Percentiles rank a stretch among this genome's conserved stretches.
These are phyloP conservation scores for Propithecus perrieri DNA, from an alignment of 2,797 vertebrate genomes.

Conservation along the genomic window DNA sequence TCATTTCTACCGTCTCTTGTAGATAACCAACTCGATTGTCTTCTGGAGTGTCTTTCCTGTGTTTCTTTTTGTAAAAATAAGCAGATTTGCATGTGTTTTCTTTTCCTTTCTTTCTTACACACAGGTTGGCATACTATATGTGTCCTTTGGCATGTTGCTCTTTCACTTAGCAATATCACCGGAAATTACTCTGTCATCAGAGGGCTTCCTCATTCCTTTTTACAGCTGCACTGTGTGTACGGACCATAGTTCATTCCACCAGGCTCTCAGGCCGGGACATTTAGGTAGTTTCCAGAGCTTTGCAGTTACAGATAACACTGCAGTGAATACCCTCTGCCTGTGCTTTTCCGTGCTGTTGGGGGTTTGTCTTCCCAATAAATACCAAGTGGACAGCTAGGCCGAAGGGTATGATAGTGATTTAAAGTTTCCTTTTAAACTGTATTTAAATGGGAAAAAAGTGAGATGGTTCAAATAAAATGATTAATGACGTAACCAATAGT, in stretches of 20 bases:
- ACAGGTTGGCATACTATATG: not conserved
- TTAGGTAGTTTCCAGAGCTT: constrained; percentile 59
- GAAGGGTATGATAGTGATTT: not conserved
- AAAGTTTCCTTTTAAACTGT: not conserved
- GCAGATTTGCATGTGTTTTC: not conserved
- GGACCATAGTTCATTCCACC: not conserved
- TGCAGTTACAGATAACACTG: not conserved
- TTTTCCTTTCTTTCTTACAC: not conserved
- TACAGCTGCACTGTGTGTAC: not conserved
- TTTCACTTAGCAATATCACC: not conserved
- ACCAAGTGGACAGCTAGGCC: not conserved
- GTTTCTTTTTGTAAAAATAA: not conserved
- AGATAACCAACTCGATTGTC: not conserved
- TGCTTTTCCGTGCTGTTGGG: not conserved
- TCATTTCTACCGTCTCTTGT: not conserved
- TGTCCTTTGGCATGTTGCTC: not conserved
- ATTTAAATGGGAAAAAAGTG: not conserved
- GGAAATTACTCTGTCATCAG: rapidly evolving
- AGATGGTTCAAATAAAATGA: not conserved
- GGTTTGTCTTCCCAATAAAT: not conserved
- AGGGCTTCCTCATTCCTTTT: not conserved
- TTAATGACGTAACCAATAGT: not conserved
- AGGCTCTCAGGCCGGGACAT: not conserved
- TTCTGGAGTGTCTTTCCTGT: not conserved
- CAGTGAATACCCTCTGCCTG: not conserved